A percentile compares a stretch with the other conserved stretches of the same genome.
Evolutionary conservation across 1,140 invertebrate species (phyloP).

Genomic region (Brachionus manjavacas): DNA sequence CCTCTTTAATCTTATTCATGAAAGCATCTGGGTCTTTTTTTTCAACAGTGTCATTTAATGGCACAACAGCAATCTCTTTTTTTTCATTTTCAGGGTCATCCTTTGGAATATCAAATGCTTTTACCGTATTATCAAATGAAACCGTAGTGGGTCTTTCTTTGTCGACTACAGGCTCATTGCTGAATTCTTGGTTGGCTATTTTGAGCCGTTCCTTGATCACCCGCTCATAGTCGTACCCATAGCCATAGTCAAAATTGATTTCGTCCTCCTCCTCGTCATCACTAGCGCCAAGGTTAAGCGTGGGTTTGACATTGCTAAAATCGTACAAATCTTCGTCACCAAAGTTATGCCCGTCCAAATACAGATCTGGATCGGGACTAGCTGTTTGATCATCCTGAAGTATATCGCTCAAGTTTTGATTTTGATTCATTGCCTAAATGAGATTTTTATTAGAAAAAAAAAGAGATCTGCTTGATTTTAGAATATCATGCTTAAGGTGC

Average conservation of each 20-base stretch:
- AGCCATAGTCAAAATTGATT: constrained; percentile 30
- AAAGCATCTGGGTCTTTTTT: constrained; percentile 17
- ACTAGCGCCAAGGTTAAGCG: background rate
- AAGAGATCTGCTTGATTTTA: background rate
- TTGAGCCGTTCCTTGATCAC: constrained; percentile 32
- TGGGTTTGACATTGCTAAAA: constrained; percentile 8
- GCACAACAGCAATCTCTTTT: background rate
- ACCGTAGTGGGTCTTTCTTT: background rate
- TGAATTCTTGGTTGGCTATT: constrained; percentile 21
- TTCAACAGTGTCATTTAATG: constrained; percentile 31
- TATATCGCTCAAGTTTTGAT: constrained; percentile 4
- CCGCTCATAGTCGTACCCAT: constrained; percentile 33
- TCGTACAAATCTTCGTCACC: background rate
- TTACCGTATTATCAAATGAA: constrained; percentile 1
- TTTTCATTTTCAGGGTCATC: background rate
- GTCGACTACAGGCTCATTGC: background rate
- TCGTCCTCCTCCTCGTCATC: constrained; percentile 18
- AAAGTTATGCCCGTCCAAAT: background rate
- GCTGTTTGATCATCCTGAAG: background rate
- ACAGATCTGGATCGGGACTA: background rate
- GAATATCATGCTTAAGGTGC: background rate
- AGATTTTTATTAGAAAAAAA: background rate
- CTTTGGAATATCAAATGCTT: constrained; percentile 16
- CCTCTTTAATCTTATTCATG: constrained; percentile 26
- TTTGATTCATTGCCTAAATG: constrained; percentile 13